A percentile compares a stretch with the other conserved stretches of the same genome.
Evolutionary conservation across 2,888 invertebrate species (phyloP).

Genomic region (Rhaphigaster nebulosa): DNA sequence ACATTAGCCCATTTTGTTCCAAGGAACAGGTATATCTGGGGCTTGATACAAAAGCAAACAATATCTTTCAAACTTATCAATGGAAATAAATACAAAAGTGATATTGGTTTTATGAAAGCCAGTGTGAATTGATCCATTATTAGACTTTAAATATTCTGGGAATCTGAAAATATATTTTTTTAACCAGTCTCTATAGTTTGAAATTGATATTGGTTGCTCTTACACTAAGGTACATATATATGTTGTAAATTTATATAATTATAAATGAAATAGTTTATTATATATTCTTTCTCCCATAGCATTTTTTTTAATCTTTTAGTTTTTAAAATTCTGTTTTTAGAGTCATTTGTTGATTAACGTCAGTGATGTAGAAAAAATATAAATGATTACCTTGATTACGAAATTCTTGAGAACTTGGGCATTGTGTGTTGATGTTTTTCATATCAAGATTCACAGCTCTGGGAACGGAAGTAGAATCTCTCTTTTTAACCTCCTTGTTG

Average conservation of each 20-base stretch:
- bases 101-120: no score
- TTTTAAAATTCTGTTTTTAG: no score
- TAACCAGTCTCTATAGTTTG: no score
- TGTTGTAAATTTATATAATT: not conserved
- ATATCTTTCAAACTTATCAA: no score
- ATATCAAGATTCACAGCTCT: constrained; percentile 61
- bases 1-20: no score
- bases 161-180: no score
- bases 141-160: no score
- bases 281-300: not conserved
- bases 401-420: constrained; percentile 60
- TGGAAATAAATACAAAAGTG: no score
- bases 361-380: not conserved
- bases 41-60: no score
- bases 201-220: not conserved
- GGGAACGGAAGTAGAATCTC: constrained; percentile 61
- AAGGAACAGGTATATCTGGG: no score
- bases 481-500: constrained; percentile 2
- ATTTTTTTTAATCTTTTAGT: not conserved
- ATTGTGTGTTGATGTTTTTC: constrained; percentile 63
- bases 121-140: no score
- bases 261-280: not conserved
- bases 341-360: not conserved
- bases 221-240: not conserved
- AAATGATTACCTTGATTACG: constrained; percentile 58